Evolutionary conservation across 2,797 vertebrate genomes (phyloP).

Genomic region (Petrocephalus schoutedeni): DNA sequence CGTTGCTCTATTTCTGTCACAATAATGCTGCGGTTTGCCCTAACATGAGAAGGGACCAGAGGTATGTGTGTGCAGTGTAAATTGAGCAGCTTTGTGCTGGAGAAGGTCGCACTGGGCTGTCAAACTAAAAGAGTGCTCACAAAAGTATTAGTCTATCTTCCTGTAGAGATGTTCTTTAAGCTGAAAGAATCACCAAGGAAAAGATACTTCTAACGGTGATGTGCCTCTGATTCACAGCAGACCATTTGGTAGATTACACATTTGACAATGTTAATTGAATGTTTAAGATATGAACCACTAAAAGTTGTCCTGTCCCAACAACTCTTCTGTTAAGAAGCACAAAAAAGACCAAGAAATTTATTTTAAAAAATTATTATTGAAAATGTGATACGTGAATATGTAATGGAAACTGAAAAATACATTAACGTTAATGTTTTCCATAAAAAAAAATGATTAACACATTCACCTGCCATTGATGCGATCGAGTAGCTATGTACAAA

Average conservation of each 20-base stretch:
- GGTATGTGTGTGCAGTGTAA: neutral
- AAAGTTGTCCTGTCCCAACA: neutral
- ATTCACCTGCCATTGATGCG: slow-evolving; percentile 21
- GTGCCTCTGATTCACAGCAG: neutral
- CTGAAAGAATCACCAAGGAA: neutral
- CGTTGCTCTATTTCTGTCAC: slow-evolving; percentile 43
- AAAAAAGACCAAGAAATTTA: slow-evolving; percentile 28
- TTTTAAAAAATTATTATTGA: slow-evolving; percentile 48
- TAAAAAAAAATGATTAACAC: slow-evolving; percentile 25
- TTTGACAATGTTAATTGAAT: neutral
- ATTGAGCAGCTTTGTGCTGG: neutral
- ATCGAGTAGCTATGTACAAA: neutral
- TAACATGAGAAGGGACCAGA: slow-evolving; percentile 19
- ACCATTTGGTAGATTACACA: neutral
- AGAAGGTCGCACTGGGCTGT: neutral
- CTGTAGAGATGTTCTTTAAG: neutral
- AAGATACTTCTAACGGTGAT: neutral
- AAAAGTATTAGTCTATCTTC: slow-evolving; percentile 25
- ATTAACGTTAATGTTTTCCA: slow-evolving; percentile 35
- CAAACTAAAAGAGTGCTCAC: slow-evolving; percentile 10
- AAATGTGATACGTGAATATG: slow-evolving; percentile 19
- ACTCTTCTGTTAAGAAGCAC: neutral
- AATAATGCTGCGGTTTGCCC: slow-evolving; percentile 30
- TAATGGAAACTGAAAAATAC: slow-evolving; percentile 39
- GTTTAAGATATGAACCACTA: no score